Percentiles rank a stretch among this genome's conserved stretches.
These are phyloP conservation scores for Cataglyphis cursor DNA, from an alignment of 2,888 invertebrate genomes.

Conservation along the genomic window DNA sequence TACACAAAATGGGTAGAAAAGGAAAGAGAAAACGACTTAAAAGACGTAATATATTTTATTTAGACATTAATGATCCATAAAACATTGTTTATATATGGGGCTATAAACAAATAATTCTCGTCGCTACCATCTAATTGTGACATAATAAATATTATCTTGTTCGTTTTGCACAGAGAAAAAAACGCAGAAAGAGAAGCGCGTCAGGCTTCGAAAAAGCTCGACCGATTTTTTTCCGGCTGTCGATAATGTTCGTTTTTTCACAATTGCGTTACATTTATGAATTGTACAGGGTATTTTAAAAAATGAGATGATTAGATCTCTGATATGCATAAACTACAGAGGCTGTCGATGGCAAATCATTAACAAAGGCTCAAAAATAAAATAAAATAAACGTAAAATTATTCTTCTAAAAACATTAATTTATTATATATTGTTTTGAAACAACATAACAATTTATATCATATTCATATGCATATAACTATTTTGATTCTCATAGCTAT, in stretches of 20 bases:
- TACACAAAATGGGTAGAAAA: background rate
- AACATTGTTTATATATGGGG: constrained; percentile 80
- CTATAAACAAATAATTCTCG: constrained; percentile 80
- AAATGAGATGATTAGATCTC: constrained; percentile 26
- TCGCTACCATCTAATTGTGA: constrained; percentile 71
- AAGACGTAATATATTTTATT: constrained; percentile 83
- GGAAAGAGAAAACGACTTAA: constrained; percentile 69
- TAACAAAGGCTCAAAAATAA: background rate
- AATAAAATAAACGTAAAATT: background rate
- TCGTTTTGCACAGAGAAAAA: constrained; percentile 60
- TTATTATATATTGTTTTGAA: background rate
- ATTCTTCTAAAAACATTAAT: background rate
- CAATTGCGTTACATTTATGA: constrained; percentile 14
- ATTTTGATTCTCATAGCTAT: constrained; percentile 31
- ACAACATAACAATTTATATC: background rate
- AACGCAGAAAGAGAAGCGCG: constrained; percentile 70
- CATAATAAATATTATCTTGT: constrained; percentile 65
- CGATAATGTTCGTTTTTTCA: constrained; percentile 23
- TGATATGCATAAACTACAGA: constrained; percentile 36
- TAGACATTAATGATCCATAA: constrained; percentile 81
- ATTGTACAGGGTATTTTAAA: constrained; percentile 24
- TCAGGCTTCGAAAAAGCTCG: constrained; percentile 58
- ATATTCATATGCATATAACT: background rate
- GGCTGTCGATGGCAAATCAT: constrained; percentile 35
- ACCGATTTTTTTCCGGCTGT: constrained; percentile 49